Percentiles rank a stretch among this genome's conserved stretches.
These are phyloP conservation scores for Brachionus paranguensis DNA, from an alignment of 1,140 invertebrate genomes.

Conservation along the genomic window DNA sequence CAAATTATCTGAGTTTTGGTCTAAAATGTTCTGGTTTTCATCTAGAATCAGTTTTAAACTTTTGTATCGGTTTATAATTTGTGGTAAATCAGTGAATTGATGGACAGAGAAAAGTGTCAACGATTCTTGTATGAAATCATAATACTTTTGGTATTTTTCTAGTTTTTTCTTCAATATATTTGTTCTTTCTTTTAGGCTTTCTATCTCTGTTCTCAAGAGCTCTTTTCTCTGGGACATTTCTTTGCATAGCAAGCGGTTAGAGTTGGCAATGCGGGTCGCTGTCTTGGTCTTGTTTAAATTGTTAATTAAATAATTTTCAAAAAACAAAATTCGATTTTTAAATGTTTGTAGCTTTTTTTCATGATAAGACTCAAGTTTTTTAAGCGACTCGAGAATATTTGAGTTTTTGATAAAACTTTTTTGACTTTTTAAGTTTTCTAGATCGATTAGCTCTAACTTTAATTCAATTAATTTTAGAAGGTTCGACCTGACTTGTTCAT, in stretches of 20 bases:
- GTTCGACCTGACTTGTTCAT: background rate
- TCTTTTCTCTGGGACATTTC: background rate
- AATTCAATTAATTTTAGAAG: background rate
- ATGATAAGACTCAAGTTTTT: conserved; percentile 19
- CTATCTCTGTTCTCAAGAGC: background rate
- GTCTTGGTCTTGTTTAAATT: background rate
- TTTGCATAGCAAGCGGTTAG: background rate
- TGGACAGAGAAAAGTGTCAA: background rate
- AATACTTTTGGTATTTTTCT: background rate
- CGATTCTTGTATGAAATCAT: background rate
- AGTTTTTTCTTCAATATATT: background rate
- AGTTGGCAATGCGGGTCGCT: background rate
- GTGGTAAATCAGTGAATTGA: background rate
- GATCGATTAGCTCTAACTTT: background rate
- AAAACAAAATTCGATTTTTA: conserved; percentile 6
- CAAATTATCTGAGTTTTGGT: background rate
- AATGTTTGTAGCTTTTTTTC: background rate
- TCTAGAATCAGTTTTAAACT: conserved; percentile 5
- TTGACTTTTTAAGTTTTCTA: background rate
- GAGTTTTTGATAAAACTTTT: conserved; percentile 18
- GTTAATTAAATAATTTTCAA: conserved; percentile 10
- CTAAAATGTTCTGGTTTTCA: background rate
- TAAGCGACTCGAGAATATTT: background rate
- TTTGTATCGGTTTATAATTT: background rate
- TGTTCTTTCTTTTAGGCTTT: background rate